These are phyloP conservation scores for Neosilurus mollespiculum DNA, from an alignment of 2,797 vertebrate genomes.

Conservation along the genomic window DNA sequence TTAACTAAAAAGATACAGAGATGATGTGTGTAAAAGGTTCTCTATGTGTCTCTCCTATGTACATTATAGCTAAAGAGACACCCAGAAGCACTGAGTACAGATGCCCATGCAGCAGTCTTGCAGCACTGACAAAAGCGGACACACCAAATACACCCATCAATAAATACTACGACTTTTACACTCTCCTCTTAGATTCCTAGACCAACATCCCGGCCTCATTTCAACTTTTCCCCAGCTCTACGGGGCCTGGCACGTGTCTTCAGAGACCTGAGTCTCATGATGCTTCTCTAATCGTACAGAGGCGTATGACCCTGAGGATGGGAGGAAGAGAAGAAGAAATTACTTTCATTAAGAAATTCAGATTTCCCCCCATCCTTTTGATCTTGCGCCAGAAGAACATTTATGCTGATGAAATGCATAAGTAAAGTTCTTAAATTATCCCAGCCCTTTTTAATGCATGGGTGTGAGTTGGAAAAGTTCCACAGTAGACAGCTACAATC, in stretches of 20 bases:
- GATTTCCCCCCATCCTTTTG: constrained; percentile 77
- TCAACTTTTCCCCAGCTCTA: constrained; percentile 61
- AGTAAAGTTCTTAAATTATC: constrained; percentile 81
- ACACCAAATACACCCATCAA: constrained; percentile 45
- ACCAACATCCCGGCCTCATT: constrained; percentile 66
- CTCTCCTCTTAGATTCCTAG: constrained; percentile 70
- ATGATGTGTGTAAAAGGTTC: not conserved
- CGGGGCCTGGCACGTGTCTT: constrained; percentile 64
- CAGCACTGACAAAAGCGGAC: constrained; percentile 26
- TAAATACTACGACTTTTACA: constrained; percentile 44
- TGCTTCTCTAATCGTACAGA: constrained; percentile 74
- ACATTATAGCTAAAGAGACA: not conserved
- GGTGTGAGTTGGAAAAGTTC: constrained; percentile 77
- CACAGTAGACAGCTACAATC: constrained; percentile 77
- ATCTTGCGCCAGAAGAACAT: constrained; percentile 81
- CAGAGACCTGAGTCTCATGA: constrained; percentile 70
- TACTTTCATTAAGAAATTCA: constrained; percentile 85
- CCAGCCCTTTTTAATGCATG: constrained; percentile 70
- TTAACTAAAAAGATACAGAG: not conserved
- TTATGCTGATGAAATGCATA: constrained; percentile 84
- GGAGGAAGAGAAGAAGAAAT: constrained; percentile 81
- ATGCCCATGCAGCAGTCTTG: not conserved
- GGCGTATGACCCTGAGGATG: constrained; percentile 79
- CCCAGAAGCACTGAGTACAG: not conserved
- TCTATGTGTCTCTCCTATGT: not conserved